Conservation (phyloP, 2,888 invertebrate genomes). For the Yponomeuta sedellus region DNA sequence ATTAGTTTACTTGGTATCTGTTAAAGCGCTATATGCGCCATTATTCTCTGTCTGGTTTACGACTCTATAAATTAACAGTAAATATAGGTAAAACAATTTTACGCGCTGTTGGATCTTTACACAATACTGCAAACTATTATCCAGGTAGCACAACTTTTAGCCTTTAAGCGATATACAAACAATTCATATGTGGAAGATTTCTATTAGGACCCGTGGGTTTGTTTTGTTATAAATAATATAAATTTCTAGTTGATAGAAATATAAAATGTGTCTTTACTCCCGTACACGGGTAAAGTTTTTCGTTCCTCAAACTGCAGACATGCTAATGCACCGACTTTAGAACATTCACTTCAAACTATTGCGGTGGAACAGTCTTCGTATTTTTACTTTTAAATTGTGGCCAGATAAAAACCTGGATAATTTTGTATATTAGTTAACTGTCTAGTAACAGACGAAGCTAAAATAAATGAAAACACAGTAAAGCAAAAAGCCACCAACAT, state of each 20-base stretch:
- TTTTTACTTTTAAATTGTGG: not conserved
- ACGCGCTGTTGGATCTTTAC: conserved; percentile 12
- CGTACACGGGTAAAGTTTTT: conserved; percentile 22
- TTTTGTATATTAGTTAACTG: not conserved
- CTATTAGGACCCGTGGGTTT: not conserved
- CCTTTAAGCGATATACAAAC: not conserved
- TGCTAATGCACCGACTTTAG: conserved; percentile 28
- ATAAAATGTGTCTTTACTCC: not conserved
- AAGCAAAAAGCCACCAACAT: conserved; percentile 29
- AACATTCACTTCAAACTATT: conserved; percentile 21
- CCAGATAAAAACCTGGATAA: not conserved
- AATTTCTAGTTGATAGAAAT: not conserved
- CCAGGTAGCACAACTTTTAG: not conserved
- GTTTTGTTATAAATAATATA: not conserved
- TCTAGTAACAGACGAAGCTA: not conserved
- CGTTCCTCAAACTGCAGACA: conserved; percentile 23
- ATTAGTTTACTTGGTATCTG: conserved; percentile 9
- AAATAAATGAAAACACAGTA: conserved; percentile 21
- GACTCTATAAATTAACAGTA: conserved; percentile 16
- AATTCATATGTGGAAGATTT: not conserved
- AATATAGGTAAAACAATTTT: conserved; percentile 11
- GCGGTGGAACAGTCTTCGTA: not conserved
- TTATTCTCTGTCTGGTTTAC: conserved; percentile 15
- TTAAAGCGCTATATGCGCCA: conserved; percentile 12
- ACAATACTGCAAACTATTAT: not conserved